These are phyloP conservation scores for Stichodactyla mertensii DNA, from an alignment of 64 coral and sea anemone species.

Conservation along the genomic window DNA sequence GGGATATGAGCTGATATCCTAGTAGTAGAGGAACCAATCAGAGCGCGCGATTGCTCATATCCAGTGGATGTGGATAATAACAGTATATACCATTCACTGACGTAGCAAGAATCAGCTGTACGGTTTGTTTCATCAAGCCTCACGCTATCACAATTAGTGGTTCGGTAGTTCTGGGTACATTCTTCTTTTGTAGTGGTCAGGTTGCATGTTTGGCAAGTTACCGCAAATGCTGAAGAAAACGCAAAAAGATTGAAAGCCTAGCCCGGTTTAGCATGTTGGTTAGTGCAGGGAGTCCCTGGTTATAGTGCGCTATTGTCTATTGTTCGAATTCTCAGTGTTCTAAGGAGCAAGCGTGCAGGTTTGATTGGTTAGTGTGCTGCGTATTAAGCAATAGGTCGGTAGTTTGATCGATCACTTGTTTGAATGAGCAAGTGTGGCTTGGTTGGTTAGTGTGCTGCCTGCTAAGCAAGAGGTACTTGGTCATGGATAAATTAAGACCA, in stretches of 20 bases:
- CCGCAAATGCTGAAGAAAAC: neutral
- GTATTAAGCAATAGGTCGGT: too few species aligned
- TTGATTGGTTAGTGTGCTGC: too few species aligned
- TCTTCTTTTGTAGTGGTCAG: neutral
- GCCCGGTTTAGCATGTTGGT: neutral
- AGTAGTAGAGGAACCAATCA: too few species aligned
- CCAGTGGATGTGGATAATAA: too few species aligned
- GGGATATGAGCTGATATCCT: too few species aligned
- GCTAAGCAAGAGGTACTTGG: neutral
- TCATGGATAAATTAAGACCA: neutral
- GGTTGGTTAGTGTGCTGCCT: neutral
- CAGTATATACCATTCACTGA: conserved; percentile 5
- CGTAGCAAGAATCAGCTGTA: conserved; percentile 3
- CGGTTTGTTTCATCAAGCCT: neutral
- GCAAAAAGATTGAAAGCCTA: neutral
- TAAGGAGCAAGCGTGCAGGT: too few species aligned
- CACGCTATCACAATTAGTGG: neutral
- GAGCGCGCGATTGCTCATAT: too few species aligned
- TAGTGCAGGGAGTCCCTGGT: neutral
- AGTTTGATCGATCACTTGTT: neutral
- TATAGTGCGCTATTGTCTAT: neutral
- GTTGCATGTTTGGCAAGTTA: conserved; percentile 3
- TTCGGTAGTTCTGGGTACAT: neutral
- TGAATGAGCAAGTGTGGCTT: neutral
- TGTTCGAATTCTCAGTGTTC: neutral